These are phyloP conservation scores for Dasyprocta punctata DNA, from an alignment of 2,113 vertebrate genomes.

Conservation along the genomic window DNA sequence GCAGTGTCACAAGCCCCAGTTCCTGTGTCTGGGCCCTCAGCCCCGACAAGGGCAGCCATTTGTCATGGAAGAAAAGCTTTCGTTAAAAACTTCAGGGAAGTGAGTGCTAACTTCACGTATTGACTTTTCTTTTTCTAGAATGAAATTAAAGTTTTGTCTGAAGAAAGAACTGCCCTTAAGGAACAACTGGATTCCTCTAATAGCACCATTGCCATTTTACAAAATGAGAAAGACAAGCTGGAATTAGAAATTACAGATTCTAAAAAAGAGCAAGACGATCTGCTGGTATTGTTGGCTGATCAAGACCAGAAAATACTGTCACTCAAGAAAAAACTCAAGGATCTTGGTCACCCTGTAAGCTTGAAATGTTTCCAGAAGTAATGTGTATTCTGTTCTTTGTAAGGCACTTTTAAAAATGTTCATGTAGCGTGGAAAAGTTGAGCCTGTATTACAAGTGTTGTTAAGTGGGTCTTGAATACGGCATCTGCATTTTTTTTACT, in stretches of 20 bases:
- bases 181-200: conserved; percentile 92
- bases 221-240: conserved; percentile 92
- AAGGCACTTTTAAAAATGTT: background rate
- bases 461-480: background rate
- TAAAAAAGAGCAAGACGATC: conserved; percentile 98
- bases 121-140: conserved; percentile 83
- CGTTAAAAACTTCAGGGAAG: background rate
- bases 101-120: background rate
- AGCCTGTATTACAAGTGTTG: rapidly evolving
- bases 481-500: background rate
- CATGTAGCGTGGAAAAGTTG: background rate
- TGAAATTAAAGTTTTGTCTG: conserved; percentile 86
- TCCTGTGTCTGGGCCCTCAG: background rate
- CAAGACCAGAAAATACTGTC: conserved; percentile 96
- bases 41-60: background rate
- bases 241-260: conserved; percentile 93
- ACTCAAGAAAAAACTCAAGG: conserved; percentile 92
- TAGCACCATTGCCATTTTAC: conserved; percentile 94
- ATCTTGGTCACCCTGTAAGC: conserved; percentile 93
- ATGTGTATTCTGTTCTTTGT: background rate
- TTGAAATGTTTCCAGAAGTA: background rate
- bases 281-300: conserved; percentile 97
- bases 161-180: conserved; percentile 88
- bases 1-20: background rate
- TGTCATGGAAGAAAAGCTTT: conserved; percentile 26